These are phyloP conservation scores for Bubo bubo DNA, from an alignment of 2,113 vertebrate species.

Conservation along the genomic window DNA sequence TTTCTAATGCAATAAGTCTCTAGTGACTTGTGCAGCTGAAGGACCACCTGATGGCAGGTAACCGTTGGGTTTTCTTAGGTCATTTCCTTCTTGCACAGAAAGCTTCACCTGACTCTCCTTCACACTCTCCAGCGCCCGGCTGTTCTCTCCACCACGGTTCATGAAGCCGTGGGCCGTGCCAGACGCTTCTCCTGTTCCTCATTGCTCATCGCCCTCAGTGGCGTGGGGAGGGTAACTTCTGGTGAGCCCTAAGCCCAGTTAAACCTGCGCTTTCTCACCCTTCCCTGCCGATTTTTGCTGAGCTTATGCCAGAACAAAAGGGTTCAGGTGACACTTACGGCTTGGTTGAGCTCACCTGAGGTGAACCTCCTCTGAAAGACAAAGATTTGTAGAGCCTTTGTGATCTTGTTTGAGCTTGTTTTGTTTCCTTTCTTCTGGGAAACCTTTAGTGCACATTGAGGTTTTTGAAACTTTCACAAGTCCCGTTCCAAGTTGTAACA, in stretches of 20 bases:
- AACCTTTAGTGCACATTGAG: not conserved
- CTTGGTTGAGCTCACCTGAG: not conserved
- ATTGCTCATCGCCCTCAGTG: rapidly evolving
- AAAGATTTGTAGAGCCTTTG: not conserved
- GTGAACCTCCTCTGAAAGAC: not conserved
- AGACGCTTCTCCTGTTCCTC: not conserved
- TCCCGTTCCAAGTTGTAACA: not conserved
- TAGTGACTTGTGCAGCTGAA: not conserved
- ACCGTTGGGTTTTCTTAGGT: not conserved
- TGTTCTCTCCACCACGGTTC: not conserved
- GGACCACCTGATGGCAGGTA: not conserved
- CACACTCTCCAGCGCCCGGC: not conserved
- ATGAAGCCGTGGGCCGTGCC: not conserved
- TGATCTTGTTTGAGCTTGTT: not conserved
- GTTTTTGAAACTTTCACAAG: not conserved
- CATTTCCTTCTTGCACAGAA: not conserved
- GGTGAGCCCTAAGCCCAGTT: not conserved
- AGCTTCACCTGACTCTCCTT: not conserved
- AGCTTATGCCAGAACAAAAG: not conserved
- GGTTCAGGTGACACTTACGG: not conserved
- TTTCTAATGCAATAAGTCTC: not conserved
- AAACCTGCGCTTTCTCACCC: not conserved
- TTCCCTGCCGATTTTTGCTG: not conserved
- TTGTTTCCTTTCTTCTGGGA: not conserved
- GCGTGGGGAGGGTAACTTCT: not conserved